phyloP scores from a whole-genome alignment of 2,888 invertebrate species.

The Marronus borbonicus region DNA sequence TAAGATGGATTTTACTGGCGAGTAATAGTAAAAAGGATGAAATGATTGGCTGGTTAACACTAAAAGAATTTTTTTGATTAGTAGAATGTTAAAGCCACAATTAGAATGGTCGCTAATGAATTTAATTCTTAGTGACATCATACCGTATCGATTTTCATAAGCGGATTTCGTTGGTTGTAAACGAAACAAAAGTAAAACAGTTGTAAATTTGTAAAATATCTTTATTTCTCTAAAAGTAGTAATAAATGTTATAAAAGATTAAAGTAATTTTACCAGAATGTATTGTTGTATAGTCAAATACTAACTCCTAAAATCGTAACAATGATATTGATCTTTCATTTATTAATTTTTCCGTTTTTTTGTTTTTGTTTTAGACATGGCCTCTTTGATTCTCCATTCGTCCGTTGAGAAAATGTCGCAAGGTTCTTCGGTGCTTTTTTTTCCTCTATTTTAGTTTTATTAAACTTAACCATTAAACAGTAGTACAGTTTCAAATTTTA shows the following conservation, averaged over 20 bases:
- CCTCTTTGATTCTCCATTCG: slow-evolving; percentile 5
- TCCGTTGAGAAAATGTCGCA: slow-evolving; percentile 3
- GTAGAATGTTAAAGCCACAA: too few relatives aligned
- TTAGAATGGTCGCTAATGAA: too few relatives aligned
- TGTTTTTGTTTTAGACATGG: slow-evolving; percentile 15
- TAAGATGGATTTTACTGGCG: too few relatives aligned
- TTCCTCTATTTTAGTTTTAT: slow-evolving; percentile 25
- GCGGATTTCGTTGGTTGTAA: too few relatives aligned
- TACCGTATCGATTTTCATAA: too few relatives aligned
- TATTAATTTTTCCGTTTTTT: too few relatives aligned
- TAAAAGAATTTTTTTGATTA: too few relatives aligned
- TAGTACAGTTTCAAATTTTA: slow-evolving; percentile 32
- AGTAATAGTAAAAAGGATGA: too few relatives aligned
- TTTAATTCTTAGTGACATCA: too few relatives aligned
- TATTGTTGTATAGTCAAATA: slow-evolving; percentile 50
- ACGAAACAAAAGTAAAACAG: neutral
- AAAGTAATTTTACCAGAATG: slow-evolving; percentile 54
- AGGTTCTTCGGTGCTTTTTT: neutral
- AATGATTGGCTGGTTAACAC: too few relatives aligned
- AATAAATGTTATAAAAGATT: slow-evolving; percentile 54
- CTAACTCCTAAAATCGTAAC: slow-evolving; percentile 50
- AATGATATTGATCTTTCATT: slow-evolving; percentile 50
- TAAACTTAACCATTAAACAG: slow-evolving; percentile 21
- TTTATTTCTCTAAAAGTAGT: slow-evolving; percentile 54
- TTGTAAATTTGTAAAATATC: slow-evolving; percentile 53